Evolutionary conservation across 2,113 vertebrate genomes (phyloP), one percentile per base, ranked within the genome.

Genomic region (Ondatra zibethicus): DNA sequence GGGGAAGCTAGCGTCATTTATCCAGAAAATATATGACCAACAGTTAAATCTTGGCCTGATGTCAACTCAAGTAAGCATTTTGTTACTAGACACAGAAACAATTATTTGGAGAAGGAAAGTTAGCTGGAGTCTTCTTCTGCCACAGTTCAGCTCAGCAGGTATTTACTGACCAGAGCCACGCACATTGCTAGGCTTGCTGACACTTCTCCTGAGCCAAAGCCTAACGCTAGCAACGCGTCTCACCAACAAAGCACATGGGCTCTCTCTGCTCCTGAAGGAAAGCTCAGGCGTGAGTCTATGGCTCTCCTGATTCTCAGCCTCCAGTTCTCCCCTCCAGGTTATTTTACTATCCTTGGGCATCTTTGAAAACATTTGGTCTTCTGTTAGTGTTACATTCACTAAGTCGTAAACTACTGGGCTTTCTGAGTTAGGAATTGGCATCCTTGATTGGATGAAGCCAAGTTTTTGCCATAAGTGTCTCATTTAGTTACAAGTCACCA

Each of bases 11-110:
- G 9, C 82, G 50, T 95, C 80, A 93, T 96, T 98, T 97, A 86
- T 94, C 84, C 89, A 93, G 92, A 98, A 94, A 97, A 97, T 84
- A 95, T 85, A 93, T 63, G 78, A 76, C 58, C 85, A 94, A 95
- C 36, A 92, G 93, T 94, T 96, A 92, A 97, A 92, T 16, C 39
- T 93, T 97, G 92, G 80, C 88, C 88, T 88, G 39, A 92, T 77
- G 58, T 96, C 95, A 97, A 73, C 72, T 90, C 82, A 94, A 93
- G 63, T 66, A 87, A 93, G 45, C 65, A 85, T 97, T 95, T 76
- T 31, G 65, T 96, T 96, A 68, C 88, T 42, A 92, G 88, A 84
- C 65, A 91, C n/a, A 88, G 65, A 90, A 91, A 50, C 93, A 77
- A 82, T 87, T 47, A 19, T 81, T 96, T 85, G 42, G 36, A 88